Evolutionary conservation across 2,113 vertebrate species (phyloP).

Genomic region (Triplophysa dalaica): DNA sequence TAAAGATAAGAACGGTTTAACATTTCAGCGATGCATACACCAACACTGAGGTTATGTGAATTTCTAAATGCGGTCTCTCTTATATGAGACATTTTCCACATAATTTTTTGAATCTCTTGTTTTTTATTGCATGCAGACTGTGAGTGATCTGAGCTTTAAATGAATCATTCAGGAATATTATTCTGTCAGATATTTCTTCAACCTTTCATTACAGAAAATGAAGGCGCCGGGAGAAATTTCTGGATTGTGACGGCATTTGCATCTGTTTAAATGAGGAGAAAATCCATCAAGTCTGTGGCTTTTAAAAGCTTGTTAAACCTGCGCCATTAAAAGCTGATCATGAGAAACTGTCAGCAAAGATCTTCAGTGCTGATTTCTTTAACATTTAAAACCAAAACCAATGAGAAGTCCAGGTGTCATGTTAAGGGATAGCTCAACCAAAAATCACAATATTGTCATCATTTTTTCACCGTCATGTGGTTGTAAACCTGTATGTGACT

Average conservation of each 20-base stretch:
- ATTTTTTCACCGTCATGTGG: no score
- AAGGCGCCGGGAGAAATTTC: background rate
- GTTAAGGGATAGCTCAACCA: no score
- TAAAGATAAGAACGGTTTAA: constrained; percentile 22
- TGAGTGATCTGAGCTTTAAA: background rate
- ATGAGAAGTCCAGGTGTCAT: no score
- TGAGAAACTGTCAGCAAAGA: constrained; percentile 7
- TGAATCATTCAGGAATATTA: background rate
- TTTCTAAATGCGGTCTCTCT: constrained; percentile 7
- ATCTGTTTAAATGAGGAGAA: background rate
- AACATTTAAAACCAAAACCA: background rate
- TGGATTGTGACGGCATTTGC: background rate
- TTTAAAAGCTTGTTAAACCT: constrained; percentile 25
- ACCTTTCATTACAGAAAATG: background rate
- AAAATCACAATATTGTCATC: no score
- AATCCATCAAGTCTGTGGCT: background rate
- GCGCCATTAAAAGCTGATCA: constrained; percentile 6
- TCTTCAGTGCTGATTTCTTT: background rate
- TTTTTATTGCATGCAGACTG: background rate
- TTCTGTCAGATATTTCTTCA: constrained; percentile 3
- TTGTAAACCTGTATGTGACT: no score
- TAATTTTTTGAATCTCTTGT: background rate
- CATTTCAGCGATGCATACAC: background rate
- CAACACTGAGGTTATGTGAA: background rate
- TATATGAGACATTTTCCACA: background rate